These are phyloP conservation scores for Cathartes aura DNA, from an alignment of 2,113 vertebrate species.

Conservation along the genomic window DNA sequence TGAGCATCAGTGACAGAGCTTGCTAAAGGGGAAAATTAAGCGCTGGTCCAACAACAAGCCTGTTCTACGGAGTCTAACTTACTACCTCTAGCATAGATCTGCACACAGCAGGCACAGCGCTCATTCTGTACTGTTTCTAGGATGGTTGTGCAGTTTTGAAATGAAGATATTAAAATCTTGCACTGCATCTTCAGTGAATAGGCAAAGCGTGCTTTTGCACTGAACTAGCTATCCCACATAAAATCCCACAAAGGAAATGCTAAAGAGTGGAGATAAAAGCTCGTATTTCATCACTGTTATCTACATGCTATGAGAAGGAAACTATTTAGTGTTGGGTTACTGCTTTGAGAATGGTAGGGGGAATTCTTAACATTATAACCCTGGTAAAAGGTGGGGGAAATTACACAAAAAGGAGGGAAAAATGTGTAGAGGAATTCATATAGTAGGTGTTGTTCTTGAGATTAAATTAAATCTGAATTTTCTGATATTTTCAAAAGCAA, in stretches of 20 bases:
- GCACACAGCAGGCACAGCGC: not conserved
- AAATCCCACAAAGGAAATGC: not conserved
- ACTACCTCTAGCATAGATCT: not conserved
- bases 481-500: not conserved
- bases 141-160: not conserved
- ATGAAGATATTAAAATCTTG: not conserved
- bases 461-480: not conserved
- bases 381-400: not conserved
- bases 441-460: not conserved
- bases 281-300: not conserved
- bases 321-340: not conserved
- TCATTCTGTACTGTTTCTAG: slow-evolving; percentile 3
- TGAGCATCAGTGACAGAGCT: not conserved
- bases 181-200: not conserved
- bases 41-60: not conserved
- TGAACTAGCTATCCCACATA: not conserved
- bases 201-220: not conserved
- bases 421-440: not conserved
- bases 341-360: not conserved
- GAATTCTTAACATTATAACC: not conserved
- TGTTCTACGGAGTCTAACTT: not conserved
- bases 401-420: rapidly evolving
- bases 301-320: not conserved
- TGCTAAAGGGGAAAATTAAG: slow-evolving; percentile 12
- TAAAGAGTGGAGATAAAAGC: not conserved